These are phyloP conservation scores for Crenichthys baileyi DNA, from an alignment of 2,797 vertebrate genomes.

Conservation along the genomic window DNA sequence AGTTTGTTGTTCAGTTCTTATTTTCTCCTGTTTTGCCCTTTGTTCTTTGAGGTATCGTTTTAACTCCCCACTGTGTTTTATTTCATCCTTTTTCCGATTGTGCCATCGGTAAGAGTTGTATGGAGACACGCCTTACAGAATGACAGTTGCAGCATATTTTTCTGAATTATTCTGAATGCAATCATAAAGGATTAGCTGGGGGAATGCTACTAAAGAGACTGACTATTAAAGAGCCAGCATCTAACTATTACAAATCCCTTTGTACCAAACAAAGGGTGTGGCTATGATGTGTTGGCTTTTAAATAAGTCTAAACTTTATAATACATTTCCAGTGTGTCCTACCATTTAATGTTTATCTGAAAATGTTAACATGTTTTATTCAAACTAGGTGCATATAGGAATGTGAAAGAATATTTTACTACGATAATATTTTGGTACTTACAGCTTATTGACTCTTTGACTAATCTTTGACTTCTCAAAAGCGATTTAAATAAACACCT, in stretches of 20 bases:
- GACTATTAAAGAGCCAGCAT: conserved; percentile 46
- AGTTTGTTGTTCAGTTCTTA: conserved; percentile 28
- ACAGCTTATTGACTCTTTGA: conserved; percentile 8
- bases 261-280: conserved; percentile 55
- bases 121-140: conserved; percentile 7
- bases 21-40: conserved; percentile 46
- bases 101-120: conserved; percentile 23
- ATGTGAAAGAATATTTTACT: neutral
- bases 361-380: neutral
- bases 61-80: conserved; percentile 18
- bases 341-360: neutral
- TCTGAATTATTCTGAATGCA: conserved; percentile 46
- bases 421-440: neutral
- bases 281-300: conserved; percentile 42
- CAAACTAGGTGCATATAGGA: neutral
- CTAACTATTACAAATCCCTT: conserved; percentile 51
- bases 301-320: conserved; percentile 35
- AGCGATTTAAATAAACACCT: too few species aligned
- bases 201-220: conserved; percentile 57
- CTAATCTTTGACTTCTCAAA: neutral
- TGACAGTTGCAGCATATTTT: conserved; percentile 20
- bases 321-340: conserved; percentile 7
- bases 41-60: conserved; percentile 48
- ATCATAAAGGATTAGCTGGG: conserved; percentile 51
- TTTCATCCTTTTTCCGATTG: conserved; percentile 11